Percentiles rank a stretch among this genome's conserved stretches.
These are phyloP conservation scores for Gulo gulo DNA, from an alignment of 2,113 vertebrate species.

Conservation along the genomic window DNA sequence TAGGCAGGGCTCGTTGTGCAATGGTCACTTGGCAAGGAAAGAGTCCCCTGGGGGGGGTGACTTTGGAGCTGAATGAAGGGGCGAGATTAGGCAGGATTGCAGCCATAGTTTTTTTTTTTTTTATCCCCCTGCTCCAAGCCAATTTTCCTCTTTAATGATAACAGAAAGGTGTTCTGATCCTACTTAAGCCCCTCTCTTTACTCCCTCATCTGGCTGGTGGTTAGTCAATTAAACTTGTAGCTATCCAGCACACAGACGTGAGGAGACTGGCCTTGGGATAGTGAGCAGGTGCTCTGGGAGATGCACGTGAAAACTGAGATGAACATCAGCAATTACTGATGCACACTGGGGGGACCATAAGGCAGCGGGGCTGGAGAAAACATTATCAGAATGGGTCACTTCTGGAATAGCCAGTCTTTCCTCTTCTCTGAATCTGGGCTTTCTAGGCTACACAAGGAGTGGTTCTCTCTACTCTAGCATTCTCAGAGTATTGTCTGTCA, in stretches of 20 bases:
- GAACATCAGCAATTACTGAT: not conserved
- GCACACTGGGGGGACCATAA: not conserved
- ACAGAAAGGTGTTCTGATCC: not conserved
- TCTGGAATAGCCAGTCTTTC: not conserved
- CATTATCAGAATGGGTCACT: not conserved
- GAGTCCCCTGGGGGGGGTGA: not conserved
- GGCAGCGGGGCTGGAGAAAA: not conserved
- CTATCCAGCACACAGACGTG: too few species aligned
- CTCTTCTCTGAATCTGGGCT: not conserved
- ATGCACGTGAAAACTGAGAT: fast-evolving
- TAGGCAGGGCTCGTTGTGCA: not conserved
- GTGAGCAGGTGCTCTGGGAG: not conserved
- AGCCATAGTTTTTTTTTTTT: not conserved
- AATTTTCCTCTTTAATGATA: not conserved
- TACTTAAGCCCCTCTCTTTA: not conserved
- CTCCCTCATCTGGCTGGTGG: not conserved
- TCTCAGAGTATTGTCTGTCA: not conserved
- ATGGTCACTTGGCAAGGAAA: not conserved
- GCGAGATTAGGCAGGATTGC: not conserved
- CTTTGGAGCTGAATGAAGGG: not conserved
- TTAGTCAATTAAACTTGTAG: not conserved
- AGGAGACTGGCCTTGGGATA: not conserved
- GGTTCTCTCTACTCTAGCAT: fast-evolving
- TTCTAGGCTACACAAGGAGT: not conserved
- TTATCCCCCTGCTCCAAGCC: not conserved